Conservation (phyloP, 2,888 invertebrate genomes). For the Cybosia mesomella region DNA sequence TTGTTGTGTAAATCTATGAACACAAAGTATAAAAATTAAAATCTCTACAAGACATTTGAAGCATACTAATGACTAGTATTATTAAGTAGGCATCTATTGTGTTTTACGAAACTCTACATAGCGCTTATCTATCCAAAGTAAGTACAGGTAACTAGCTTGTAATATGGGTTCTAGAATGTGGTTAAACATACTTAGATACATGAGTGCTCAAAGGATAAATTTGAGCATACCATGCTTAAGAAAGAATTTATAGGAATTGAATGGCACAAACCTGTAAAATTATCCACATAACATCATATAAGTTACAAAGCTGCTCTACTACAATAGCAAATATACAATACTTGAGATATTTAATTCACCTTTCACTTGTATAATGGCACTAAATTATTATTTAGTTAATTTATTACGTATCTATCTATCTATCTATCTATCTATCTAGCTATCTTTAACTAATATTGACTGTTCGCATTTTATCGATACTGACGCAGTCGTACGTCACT, state of each 20-base stretch:
- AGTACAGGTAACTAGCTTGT: neutral
- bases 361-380: neutral
- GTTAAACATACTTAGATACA: neutral
- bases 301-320: neutral
- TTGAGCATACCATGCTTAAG: neutral
- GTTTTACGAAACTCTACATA: too few species aligned
- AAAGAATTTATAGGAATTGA: too few species aligned
- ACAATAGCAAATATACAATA: neutral
- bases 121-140: too few species aligned
- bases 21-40: too few species aligned
- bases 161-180: neutral
- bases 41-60: too few species aligned
- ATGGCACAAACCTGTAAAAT: too few species aligned
- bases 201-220: neutral
- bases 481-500: constrained; percentile 66
- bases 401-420: constrained; percentile 28
- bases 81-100: too few species aligned
- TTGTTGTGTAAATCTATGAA: too few species aligned
- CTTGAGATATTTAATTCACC: neutral
- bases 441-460: constrained; percentile 30
- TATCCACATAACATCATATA: neutral
- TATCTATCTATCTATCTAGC: too few species aligned
- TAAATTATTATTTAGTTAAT: neutral
- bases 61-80: too few species aligned
- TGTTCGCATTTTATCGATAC: constrained; percentile 56